These are phyloP conservation scores for Diarsia brunnea DNA, from an alignment of 2,888 invertebrate genomes.

Conservation along the genomic window DNA sequence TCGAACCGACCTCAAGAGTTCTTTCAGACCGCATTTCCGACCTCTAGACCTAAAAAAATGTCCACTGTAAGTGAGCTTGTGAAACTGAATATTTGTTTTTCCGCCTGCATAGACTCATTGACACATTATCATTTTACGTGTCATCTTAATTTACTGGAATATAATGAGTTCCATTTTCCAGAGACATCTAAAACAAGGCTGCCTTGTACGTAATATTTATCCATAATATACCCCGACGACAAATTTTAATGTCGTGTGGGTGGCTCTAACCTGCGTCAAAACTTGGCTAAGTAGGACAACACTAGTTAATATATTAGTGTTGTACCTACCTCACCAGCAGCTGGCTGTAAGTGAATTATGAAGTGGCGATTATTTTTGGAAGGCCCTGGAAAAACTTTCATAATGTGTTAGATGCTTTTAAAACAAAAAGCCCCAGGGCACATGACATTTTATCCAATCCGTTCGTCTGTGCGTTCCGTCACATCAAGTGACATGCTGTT, in stretches of 20 bases:
- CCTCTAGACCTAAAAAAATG: too few species aligned
- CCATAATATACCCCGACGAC: constrained; percentile 9
- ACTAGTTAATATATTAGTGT: constrained; percentile 20
- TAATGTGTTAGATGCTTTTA: too few species aligned
- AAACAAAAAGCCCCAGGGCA: too few species aligned
- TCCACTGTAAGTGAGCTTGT: too few species aligned
- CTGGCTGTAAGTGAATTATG: background rate
- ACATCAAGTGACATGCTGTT: too few species aligned
- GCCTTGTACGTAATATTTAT: constrained; percentile 1
- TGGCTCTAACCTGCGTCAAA: background rate
- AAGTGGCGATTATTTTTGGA: constrained; percentile 6
- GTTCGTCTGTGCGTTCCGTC: too few species aligned
- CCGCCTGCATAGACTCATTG: background rate
- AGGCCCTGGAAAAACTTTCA: too few species aligned
- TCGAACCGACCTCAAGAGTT: too few species aligned
- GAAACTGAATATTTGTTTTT: background rate
- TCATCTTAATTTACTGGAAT: background rate
- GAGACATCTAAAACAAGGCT: background rate
- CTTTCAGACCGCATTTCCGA: too few species aligned
- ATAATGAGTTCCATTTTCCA: background rate
- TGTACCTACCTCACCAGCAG: background rate
- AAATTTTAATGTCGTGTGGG: constrained; percentile 37
- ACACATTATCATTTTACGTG: background rate
- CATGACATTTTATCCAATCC: too few species aligned
- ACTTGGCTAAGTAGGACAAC: constrained; percentile 45